These are phyloP conservation scores for human (Homo sapiens) DNA, from an alignment of 2,113 vertebrate genomes.

Conservation along the genomic window DNA sequence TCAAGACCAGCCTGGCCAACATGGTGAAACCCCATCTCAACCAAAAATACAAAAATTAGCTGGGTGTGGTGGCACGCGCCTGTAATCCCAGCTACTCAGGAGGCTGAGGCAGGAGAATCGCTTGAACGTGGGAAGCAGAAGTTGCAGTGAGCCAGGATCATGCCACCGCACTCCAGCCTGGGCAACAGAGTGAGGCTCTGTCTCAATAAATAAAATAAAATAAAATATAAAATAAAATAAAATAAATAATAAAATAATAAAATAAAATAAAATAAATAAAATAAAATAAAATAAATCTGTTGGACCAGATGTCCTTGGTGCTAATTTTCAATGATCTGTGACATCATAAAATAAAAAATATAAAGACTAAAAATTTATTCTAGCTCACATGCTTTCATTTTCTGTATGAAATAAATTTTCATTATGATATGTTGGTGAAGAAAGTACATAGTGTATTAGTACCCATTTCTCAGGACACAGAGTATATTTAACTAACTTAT, in stretches of 20 bases:
- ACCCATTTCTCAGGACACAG: background rate
- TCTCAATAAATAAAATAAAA: too few species aligned
- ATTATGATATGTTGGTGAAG: background rate
- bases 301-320: background rate
- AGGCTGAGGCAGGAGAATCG: too few species aligned
- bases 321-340: background rate
- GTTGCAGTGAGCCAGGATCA: too few species aligned
- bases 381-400: background rate
- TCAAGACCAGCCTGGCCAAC: too few species aligned
- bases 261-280: background rate
- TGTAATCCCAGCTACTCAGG: too few species aligned
- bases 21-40: too few species aligned
- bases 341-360: slow-evolving; percentile 15
- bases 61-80: accelerated
- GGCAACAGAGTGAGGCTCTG: too few species aligned
- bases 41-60: too few species aligned
- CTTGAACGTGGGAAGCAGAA: too few species aligned
- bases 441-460: background rate
- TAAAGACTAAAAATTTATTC: background rate
- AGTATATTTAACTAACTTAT: background rate
- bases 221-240: too few species aligned
- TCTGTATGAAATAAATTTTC: background rate
- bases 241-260: too few species aligned
- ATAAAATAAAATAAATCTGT: background rate
- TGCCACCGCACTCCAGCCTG: too few species aligned